A percentile compares a stretch with the other conserved stretches of the same genome.
phyloP scores from a whole-genome alignment of 2,888 invertebrate genomes.

The Heliconius ismenius region DNA sequence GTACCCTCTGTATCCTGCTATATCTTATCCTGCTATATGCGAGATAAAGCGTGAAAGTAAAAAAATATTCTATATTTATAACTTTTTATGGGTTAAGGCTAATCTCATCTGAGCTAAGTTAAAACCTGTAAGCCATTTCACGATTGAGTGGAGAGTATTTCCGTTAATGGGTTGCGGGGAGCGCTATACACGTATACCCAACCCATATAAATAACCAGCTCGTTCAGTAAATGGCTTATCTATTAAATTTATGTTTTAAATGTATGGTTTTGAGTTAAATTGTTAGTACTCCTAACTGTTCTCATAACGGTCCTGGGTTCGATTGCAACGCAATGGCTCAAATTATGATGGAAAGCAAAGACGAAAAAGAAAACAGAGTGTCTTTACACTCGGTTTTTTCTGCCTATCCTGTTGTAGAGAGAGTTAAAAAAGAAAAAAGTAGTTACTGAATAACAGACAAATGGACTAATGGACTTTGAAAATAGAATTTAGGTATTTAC shows the following conservation, averaged over 20 bases:
- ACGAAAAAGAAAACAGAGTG: too few species aligned
- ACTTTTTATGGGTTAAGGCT: constrained; percentile 3
- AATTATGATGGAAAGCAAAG: too few species aligned
- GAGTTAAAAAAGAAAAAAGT: too few species aligned
- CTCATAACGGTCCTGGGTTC: too few species aligned
- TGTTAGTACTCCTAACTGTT: not conserved
- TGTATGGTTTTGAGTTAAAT: not conserved
- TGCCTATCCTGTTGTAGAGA: too few species aligned
- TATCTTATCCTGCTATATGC: too few species aligned
- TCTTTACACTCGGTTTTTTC: too few species aligned
- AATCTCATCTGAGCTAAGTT: constrained; percentile 23
- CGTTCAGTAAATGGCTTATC: not conserved
- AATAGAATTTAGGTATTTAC: too few species aligned
- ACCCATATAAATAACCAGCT: constrained; percentile 5
- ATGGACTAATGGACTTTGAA: too few species aligned
- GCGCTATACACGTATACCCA: not conserved
- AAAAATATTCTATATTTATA: constrained; percentile 11
- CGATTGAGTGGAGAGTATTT: constrained; percentile 22
- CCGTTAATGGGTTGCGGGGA: constrained; percentile 20
- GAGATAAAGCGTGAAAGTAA: not conserved
- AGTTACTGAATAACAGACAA: too few species aligned
- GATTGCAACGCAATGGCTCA: too few species aligned
- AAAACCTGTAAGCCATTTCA: constrained; percentile 22
- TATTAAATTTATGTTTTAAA: not conserved
- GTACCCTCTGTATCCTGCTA: too few species aligned